A percentile compares a stretch with the other conserved stretches of the same genome.
Evolutionary conservation across 2,797 vertebrate species (phyloP).

Genomic region (Cephalopachus bancanus): DNA sequence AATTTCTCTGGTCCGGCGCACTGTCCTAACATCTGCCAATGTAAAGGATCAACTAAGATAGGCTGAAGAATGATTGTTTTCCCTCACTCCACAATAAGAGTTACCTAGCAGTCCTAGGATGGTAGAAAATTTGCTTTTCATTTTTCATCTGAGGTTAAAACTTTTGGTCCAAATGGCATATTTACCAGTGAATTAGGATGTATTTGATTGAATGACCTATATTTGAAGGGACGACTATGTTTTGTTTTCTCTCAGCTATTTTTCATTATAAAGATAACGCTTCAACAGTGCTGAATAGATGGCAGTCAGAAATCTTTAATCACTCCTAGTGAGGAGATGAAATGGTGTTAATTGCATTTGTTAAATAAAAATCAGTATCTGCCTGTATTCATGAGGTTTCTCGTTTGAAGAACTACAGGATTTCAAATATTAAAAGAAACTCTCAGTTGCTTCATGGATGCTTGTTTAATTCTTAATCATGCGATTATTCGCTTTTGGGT

Average conservation of each 20-base stretch:
- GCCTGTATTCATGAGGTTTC: slow-evolving; percentile 27
- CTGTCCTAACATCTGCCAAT: background rate
- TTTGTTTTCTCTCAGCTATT: background rate
- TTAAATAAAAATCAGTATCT: slow-evolving; percentile 56
- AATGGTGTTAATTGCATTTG: slow-evolving; percentile 59
- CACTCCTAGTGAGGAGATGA: background rate
- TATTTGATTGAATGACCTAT: background rate
- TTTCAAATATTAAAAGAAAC: slow-evolving; percentile 56
- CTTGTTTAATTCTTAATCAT: background rate
- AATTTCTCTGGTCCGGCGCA: too few relatives aligned
- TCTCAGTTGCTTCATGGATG: background rate
- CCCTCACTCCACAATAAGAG: background rate
- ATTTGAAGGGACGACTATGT: background rate
- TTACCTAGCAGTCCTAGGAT: background rate
- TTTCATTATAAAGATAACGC: background rate
- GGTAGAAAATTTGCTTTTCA: slow-evolving; percentile 26
- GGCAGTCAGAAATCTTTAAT: background rate
- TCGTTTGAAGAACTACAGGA: background rate
- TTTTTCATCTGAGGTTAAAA: slow-evolving; percentile 44
- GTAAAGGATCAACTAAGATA: background rate
- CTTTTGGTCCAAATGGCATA: background rate
- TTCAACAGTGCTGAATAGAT: slow-evolving; percentile 21
- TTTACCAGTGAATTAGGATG: slow-evolving; percentile 37
- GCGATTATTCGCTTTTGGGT: background rate
- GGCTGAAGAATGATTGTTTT: background rate